Conservation (phyloP, 2,113 vertebrate genomes). For the Kobus ellipsiprymnus region DNA sequence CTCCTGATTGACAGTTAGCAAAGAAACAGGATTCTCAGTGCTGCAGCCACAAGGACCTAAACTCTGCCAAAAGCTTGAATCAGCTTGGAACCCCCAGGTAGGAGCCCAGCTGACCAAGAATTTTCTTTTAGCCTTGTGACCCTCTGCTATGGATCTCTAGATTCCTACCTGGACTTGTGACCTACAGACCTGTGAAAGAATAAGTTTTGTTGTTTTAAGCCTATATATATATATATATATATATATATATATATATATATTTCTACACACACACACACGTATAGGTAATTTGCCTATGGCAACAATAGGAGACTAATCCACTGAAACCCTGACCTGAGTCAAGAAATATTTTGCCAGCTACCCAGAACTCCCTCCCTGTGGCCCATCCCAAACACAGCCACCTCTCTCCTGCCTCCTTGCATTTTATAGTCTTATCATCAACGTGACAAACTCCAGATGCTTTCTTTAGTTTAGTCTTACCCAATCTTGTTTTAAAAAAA, state of each 20-base stretch:
- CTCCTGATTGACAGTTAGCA: background rate
- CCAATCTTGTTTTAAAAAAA: background rate
- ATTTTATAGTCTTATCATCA: background rate
- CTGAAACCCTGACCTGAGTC: background rate
- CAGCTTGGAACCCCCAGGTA: background rate
- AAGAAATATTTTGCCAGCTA: background rate
- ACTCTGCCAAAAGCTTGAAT: background rate
- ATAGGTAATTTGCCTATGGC: background rate
- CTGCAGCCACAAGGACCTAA: background rate
- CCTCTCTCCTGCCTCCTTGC: background rate
- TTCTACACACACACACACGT: rapidly evolving
- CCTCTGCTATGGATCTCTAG: background rate
- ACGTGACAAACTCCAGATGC: background rate
- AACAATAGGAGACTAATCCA: background rate
- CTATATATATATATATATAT: rapidly evolving
- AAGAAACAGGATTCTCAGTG: background rate
- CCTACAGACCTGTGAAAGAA: background rate
- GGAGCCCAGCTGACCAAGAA: background rate
- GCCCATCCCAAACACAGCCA: background rate
- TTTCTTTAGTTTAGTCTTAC: background rate
- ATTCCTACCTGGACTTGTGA: background rate
- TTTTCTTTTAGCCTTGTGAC: background rate
- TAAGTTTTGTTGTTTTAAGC: background rate
- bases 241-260: rapidly evolving
- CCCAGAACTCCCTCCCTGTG: background rate